phyloP scores from a whole-genome alignment of 2,888 invertebrate genomes.

The Ichneumoninae sp. region DNA sequence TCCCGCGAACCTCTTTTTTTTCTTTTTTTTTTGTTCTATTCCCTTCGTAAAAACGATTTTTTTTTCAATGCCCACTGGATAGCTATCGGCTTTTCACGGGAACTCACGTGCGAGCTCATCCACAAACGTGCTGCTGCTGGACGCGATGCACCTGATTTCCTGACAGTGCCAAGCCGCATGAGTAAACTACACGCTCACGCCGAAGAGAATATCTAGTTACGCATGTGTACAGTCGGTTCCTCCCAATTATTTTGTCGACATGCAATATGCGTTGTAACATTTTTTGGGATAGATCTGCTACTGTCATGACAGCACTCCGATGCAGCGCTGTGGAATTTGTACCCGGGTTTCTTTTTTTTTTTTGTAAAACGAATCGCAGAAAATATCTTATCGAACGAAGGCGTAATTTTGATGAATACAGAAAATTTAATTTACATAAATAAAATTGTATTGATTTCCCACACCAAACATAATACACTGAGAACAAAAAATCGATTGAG shows the following conservation, averaged over 20 bases:
- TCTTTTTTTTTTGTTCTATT: slow-evolving; percentile 31
- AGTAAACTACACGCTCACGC: not conserved
- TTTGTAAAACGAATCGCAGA: not conserved
- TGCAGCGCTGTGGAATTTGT: not conserved
- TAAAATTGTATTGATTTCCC: too few species aligned
- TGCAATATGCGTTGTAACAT: not conserved
- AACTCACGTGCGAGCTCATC: slow-evolving; percentile 16
- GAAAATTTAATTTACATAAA: too few species aligned
- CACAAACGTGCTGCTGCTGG: slow-evolving; percentile 2
- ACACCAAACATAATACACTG: too few species aligned
- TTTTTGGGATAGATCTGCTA: not conserved
- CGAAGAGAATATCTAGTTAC: not conserved
- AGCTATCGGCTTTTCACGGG: slow-evolving; percentile 10
- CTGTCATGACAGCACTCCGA: not conserved
- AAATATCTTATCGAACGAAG: not conserved
- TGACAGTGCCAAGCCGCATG: slow-evolving; percentile 21
- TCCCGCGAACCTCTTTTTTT: slow-evolving; percentile 17
- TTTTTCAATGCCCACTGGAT: slow-evolving; percentile 24
- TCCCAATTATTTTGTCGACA: not conserved
- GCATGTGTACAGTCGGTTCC: not conserved
- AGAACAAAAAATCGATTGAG: too few species aligned
- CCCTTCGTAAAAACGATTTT: slow-evolving; percentile 23
- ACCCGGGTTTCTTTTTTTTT: not conserved
- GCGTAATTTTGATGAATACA: too few species aligned
- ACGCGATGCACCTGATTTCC: slow-evolving; percentile 29